These are phyloP conservation scores for Chanos chanos DNA, from an alignment of 2,797 vertebrate genomes.

Conservation along the genomic window DNA sequence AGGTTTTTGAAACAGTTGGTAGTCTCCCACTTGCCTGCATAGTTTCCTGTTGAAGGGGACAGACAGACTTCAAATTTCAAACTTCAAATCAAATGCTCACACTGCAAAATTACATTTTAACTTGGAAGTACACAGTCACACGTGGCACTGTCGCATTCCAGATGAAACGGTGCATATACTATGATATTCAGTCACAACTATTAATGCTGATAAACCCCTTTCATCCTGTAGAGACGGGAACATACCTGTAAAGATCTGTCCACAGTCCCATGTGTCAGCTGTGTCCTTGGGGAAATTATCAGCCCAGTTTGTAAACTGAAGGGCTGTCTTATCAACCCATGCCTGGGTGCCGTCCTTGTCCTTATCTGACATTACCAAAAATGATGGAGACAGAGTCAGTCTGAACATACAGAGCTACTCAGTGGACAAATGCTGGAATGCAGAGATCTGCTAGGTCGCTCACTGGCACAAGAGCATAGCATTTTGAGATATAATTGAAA, in stretches of 20 bases:
- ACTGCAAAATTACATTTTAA: neutral
- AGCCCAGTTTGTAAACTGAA: conserved; percentile 65
- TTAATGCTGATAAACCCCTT: neutral
- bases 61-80: too few relatives aligned
- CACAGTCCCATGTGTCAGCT: conserved; percentile 67
- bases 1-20: conserved; percentile 73
- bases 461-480: neutral
- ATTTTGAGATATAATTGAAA: too few relatives aligned
- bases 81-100: neutral
- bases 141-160: too few relatives aligned
- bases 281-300: conserved; percentile 67
- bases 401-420: too few relatives aligned
- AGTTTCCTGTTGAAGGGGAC: conserved; percentile 63
- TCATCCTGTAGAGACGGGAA: neutral
- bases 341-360: conserved; percentile 66
- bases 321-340: conserved; percentile 66
- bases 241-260: conserved; percentile 76
- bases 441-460: neutral
- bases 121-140: too few relatives aligned
- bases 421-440: neutral
- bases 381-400: conserved; percentile 1
- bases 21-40: conserved; percentile 75
- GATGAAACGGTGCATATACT: too few relatives aligned
- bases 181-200: neutral
- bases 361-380: conserved; percentile 57